Conservation (phyloP, 2,888 invertebrate genomes). For the Brachycybe producta region DNA sequence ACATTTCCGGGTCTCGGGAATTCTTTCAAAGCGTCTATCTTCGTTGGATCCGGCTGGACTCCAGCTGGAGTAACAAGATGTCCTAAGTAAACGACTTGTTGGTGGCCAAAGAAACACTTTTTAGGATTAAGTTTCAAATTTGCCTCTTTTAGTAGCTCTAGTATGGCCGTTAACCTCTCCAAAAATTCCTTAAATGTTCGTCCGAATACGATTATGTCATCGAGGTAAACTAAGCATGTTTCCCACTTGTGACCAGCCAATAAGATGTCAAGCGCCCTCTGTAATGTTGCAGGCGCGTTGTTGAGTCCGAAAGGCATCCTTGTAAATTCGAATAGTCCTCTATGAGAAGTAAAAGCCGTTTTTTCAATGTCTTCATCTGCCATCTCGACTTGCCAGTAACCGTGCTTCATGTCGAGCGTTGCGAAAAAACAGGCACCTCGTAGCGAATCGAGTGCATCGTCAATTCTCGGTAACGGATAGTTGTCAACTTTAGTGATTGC, state of each 20-base stretch:
- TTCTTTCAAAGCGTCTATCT: neutral
- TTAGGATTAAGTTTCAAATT: neutral
- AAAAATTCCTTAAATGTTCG: neutral
- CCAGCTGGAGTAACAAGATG: neutral
- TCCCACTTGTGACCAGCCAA: constrained; percentile 17
- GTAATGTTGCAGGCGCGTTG: constrained; percentile 1
- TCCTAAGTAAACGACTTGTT: neutral
- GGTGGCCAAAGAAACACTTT: neutral
- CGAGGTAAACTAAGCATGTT: neutral
- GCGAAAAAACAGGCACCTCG: too few species aligned
- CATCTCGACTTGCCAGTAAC: too few species aligned
- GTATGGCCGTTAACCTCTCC: neutral
- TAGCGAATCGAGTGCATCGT: too few species aligned
- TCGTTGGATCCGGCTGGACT: neutral
- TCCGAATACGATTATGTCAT: neutral
- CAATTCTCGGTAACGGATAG: too few species aligned
- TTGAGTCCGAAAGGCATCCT: constrained; percentile 2
- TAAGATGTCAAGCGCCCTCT: constrained; percentile 17
- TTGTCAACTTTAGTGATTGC: too few species aligned
- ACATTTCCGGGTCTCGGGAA: neutral
- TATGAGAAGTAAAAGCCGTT: too few species aligned
- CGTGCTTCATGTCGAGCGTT: too few species aligned
- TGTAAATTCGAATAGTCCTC: constrained; percentile 9
- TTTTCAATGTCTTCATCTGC: too few species aligned
- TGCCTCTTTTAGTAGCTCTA: neutral